phyloP scores from a whole-genome alignment of 2,797 vertebrate genomes.

The Lutjanus campechanus region DNA sequence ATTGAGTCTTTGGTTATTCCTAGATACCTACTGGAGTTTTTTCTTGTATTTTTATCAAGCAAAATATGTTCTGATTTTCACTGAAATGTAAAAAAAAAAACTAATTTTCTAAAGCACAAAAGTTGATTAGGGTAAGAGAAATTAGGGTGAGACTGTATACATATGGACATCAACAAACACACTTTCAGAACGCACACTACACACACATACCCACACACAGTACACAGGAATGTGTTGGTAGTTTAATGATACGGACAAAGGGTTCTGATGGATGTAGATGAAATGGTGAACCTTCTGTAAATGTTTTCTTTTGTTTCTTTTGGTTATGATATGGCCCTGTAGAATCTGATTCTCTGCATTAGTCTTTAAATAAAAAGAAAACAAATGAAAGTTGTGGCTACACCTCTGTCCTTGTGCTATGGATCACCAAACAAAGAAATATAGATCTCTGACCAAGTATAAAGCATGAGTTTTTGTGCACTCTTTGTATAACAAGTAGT shows the following conservation, averaged over 20 bases:
- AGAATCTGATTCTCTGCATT: conserved; percentile 88
- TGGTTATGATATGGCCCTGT: conserved; percentile 87
- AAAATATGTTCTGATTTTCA: conserved; percentile 82
- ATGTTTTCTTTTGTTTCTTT: conserved; percentile 85
- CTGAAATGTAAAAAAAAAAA: conserved; percentile 76
- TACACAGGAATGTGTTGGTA: conserved; percentile 69
- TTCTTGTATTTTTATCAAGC: conserved; percentile 83
- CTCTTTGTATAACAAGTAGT: neutral
- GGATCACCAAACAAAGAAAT: neutral
- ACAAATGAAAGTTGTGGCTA: conserved; percentile 69
- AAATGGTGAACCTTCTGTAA: conserved; percentile 84
- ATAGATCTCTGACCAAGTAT: neutral
- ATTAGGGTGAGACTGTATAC: conserved; percentile 52
- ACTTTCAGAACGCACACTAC: conserved; percentile 52
- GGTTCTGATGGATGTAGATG: conserved; percentile 74
- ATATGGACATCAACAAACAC: conserved; percentile 58
- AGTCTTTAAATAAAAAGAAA: conserved; percentile 89
- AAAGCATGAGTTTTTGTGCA: neutral
- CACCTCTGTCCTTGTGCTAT: conserved; percentile 55
- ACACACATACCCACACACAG: conserved; percentile 58
- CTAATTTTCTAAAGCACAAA: conserved; percentile 86
- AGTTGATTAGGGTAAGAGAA: conserved; percentile 63
- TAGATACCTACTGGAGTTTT: conserved; percentile 78
- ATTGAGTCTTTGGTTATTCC: conserved; percentile 78
- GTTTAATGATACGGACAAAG: conserved; percentile 65